Percentiles rank a stretch among this genome's conserved stretches.
phyloP scores from a whole-genome alignment of 1,140 invertebrate species.

The Campoletis sonorensis region DNA sequence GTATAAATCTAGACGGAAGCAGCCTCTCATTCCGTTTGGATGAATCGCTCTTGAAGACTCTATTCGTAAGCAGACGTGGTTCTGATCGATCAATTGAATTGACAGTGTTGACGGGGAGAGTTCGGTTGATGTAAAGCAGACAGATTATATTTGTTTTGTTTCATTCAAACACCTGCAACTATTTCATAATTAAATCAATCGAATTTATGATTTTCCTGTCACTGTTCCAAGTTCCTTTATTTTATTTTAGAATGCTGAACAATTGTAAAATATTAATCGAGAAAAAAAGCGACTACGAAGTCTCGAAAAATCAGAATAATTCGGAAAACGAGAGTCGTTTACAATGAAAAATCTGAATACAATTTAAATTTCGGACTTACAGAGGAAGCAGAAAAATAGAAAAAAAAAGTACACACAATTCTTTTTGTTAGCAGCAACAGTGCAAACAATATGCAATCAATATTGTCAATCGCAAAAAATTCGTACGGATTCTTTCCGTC shows the following conservation, averaged over 20 bases:
- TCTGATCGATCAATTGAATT: not conserved
- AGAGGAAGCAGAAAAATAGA: conserved; percentile 38
- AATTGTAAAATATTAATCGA: no score
- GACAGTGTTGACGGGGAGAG: not conserved
- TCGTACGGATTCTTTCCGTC: conserved; percentile 37
- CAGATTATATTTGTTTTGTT: no score
- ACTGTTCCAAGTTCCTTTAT: no score
- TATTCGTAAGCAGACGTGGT: not conserved
- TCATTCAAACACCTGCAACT: no score
- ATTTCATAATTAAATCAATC: not conserved
- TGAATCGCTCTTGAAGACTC: conserved; percentile 5
- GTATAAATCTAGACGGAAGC: conserved; percentile 44
- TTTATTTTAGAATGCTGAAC: no score
- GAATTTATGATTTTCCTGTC: not conserved
- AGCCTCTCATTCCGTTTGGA: conserved; percentile 63
- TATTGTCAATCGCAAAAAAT: conserved; percentile 45
- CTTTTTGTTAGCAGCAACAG: conserved; percentile 21
- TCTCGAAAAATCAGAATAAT: not conserved
- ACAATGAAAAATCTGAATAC: conserved; percentile 47
- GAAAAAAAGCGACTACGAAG: no score
- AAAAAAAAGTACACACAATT: conserved; percentile 19
- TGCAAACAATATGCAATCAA: conserved; percentile 46
- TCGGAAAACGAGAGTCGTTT: not conserved
- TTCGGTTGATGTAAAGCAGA: no score
- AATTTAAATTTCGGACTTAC: conserved; percentile 58